A percentile compares a stretch with the other conserved stretches of the same genome.
Conservation (phyloP, 2,888 invertebrate genomes). For the Harpalus rubripes region DNA sequence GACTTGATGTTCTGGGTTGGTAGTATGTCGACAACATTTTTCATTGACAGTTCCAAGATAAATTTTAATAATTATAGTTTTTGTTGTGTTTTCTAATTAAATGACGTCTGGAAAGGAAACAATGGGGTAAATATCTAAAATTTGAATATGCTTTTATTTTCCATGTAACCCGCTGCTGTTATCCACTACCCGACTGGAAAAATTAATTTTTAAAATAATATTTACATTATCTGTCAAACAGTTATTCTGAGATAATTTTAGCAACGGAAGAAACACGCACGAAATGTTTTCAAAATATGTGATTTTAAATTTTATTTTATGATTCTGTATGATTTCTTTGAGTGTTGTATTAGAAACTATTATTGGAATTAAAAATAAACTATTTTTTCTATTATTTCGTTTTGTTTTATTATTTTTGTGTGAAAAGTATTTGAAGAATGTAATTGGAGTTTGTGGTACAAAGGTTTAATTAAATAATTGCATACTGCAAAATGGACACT, state of each 20-base stretch:
- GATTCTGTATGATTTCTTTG: conserved; percentile 9
- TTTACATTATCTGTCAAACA: conserved; percentile 61
- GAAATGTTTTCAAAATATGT: conserved; percentile 5
- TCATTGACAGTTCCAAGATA: conserved; percentile 67
- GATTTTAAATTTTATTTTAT: conserved; percentile 5
- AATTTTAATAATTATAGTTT: conserved; percentile 65
- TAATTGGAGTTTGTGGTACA: background rate
- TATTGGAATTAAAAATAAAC: conserved; percentile 5
- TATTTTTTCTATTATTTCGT: conserved; percentile 13
- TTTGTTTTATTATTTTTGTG: conserved; percentile 37
- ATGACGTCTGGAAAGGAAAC: conserved; percentile 91
- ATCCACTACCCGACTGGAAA: background rate
- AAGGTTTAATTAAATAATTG: conserved; percentile 1
- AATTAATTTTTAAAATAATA: conserved; percentile 37
- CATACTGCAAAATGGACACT: conserved; percentile 12
- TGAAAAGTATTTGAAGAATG: conserved; percentile 14
- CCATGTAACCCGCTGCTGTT: conserved; percentile 2
- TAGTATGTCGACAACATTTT: conserved; percentile 67
- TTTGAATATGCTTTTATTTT: conserved; percentile 61
- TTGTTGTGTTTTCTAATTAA: conserved; percentile 76
- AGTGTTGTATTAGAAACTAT: background rate
- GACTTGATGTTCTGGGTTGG: conserved; percentile 17
- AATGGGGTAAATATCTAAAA: conserved; percentile 85
- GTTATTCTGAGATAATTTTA: conserved; percentile 42
- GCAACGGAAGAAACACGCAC: conserved; percentile 3